phyloP scores from a whole-genome alignment of 64 coral and sea anemone genomes.

The Exaiptasia diaphana region DNA sequence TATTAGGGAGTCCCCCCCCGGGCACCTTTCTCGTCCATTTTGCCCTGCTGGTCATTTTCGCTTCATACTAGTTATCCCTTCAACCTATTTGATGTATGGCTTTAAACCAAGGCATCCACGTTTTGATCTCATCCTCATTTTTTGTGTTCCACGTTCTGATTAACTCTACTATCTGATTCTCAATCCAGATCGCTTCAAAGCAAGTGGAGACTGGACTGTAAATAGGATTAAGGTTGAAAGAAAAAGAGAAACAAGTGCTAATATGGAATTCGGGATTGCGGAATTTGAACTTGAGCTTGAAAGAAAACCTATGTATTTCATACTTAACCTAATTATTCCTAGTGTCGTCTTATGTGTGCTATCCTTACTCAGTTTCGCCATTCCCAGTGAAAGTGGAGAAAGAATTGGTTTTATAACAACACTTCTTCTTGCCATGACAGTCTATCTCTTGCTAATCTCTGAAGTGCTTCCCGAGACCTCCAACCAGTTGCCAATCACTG shows the following conservation, averaged over 20 bases:
- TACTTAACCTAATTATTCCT: not conserved
- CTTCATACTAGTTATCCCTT: not conserved
- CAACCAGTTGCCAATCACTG: slow-evolving; percentile 3
- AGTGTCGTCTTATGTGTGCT: not conserved
- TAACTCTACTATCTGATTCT: not conserved
- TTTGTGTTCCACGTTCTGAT: not conserved
- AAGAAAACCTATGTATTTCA: not conserved
- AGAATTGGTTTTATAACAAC: slow-evolving; percentile 43
- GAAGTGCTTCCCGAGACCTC: slow-evolving; percentile 14
- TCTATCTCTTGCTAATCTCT: slow-evolving; percentile 16
- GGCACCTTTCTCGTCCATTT: not conserved
- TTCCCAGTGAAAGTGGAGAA: slow-evolving; percentile 31
- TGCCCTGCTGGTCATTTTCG: not conserved
- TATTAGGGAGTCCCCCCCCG: no score
- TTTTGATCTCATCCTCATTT: not conserved
- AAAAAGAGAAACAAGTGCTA: slow-evolving; percentile 11
- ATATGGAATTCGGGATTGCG: slow-evolving; percentile 24
- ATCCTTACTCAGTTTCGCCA: slow-evolving; percentile 16
- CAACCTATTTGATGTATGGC: not conserved
- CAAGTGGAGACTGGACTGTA: slow-evolving; percentile 33
- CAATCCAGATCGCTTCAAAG: slow-evolving; percentile 10
- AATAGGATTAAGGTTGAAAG: not conserved
- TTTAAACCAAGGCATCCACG: not conserved
- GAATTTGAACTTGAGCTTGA: not conserved
- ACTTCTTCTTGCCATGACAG: slow-evolving; percentile 29